These are phyloP conservation scores for Papilio protenor DNA, from an alignment of 2,888 invertebrate genomes.

Conservation along the genomic window DNA sequence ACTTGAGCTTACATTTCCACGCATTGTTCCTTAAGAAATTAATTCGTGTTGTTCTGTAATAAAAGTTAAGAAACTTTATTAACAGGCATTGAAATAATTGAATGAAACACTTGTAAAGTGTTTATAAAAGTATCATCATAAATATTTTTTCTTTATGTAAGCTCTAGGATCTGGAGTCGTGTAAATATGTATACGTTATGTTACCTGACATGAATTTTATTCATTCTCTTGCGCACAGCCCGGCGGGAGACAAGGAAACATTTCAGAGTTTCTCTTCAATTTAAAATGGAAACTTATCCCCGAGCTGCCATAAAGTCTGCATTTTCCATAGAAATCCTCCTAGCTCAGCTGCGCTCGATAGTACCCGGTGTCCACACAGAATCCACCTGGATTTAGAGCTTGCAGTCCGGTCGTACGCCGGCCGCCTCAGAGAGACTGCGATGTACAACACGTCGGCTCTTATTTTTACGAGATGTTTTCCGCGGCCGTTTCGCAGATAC, in stretches of 20 bases:
- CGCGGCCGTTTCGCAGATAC: constrained; percentile 81
- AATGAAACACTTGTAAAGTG: constrained; percentile 1
- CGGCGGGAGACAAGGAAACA: constrained; percentile 78
- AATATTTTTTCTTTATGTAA: constrained; percentile 47
- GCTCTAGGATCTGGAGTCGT: constrained; percentile 62
- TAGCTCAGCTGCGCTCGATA: constrained; percentile 73
- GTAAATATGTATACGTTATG: constrained; percentile 75
- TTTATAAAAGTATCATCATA: not conserved
- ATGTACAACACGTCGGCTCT: constrained; percentile 78
- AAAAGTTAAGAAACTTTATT: not conserved
- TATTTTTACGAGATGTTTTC: constrained; percentile 82
- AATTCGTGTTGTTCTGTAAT: not conserved
- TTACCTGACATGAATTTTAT: constrained; percentile 80
- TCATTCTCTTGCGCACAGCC: constrained; percentile 67
- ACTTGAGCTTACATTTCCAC: constrained; percentile 57
- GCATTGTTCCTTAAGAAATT: constrained; percentile 33
- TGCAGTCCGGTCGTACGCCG: constrained; percentile 67
- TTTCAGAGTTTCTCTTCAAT: constrained; percentile 82
- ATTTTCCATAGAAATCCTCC: constrained; percentile 82
- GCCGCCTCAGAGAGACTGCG: constrained; percentile 65
- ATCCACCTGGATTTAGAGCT: constrained; percentile 78
- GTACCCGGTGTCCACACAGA: constrained; percentile 78
- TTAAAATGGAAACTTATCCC: constrained; percentile 84
- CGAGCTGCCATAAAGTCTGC: constrained; percentile 81
- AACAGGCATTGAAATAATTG: not conserved